A percentile compares a stretch with the other conserved stretches of the same genome.
Conservation (phyloP, 2,888 invertebrate genomes). For the Camponotus fellah region DNA sequence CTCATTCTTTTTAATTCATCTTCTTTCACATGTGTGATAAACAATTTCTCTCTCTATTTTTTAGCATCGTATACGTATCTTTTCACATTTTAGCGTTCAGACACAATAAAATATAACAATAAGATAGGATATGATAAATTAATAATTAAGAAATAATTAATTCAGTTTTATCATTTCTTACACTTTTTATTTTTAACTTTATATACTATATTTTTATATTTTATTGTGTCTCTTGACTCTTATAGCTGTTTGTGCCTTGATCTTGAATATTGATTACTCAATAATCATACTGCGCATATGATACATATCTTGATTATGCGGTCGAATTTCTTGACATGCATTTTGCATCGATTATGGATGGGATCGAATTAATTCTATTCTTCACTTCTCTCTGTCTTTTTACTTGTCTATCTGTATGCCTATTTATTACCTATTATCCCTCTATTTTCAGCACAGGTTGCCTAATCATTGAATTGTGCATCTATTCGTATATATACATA, state of each 20-base stretch:
- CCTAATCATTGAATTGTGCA: constrained; percentile 71
- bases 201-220: not conserved
- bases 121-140: not conserved
- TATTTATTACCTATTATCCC: constrained; percentile 56
- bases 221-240: constrained; percentile 42
- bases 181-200: not conserved
- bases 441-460: constrained; percentile 78
- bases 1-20: constrained; percentile 9
- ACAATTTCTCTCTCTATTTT: constrained; percentile 51
- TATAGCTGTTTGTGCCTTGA: constrained; percentile 50
- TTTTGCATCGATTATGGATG: constrained; percentile 66
- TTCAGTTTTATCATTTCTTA: not conserved
- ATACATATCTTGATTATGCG: constrained; percentile 46
- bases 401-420: constrained; percentile 48
- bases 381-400: constrained; percentile 57
- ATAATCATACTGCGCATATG: constrained; percentile 47
- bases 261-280: constrained; percentile 42
- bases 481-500: constrained; percentile 49
- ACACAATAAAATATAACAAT: constrained; percentile 23
- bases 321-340: constrained; percentile 65
- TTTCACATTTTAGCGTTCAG: constrained; percentile 24
- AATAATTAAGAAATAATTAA: not conserved
- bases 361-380: constrained; percentile 70
- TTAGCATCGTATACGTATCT: constrained; percentile 63
- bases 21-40: not conserved